Evolutionary conservation across 2,797 vertebrate species (phyloP).

Genomic region (Parauchenoglanis ngamensis): DNA sequence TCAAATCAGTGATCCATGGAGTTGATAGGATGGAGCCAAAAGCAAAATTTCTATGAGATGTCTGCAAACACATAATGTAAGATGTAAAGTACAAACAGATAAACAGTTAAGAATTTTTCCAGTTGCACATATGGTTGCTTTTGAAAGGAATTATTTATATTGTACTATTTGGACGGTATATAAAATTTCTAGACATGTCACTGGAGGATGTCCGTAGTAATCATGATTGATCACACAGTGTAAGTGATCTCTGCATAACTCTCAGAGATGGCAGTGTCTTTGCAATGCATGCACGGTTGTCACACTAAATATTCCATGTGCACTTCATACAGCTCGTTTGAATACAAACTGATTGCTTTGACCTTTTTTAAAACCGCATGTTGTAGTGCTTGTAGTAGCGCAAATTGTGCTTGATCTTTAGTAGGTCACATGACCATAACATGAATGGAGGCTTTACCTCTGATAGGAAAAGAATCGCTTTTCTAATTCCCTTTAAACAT

Average conservation of each 20-base stretch:
- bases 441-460: not conserved
- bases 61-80: not conserved
- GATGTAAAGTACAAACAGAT: not conserved
- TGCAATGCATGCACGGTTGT: not conserved
- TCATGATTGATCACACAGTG: not conserved
- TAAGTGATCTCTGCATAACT: not conserved
- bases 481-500: not conserved
- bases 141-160: not conserved
- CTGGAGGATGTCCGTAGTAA: not conserved
- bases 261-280: not conserved
- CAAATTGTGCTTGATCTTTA: not conserved
- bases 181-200: not conserved
- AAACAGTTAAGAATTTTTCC: not conserved
- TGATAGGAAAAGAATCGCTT: not conserved
- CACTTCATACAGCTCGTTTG: not conserved
- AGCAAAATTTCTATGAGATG: not conserved
- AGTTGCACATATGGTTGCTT: not conserved
- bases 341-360: no score
- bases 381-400: no score
- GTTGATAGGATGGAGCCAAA: not conserved
- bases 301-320: not conserved
- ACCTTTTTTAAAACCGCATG: no score
- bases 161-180: not conserved
- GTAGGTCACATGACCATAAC: no score
- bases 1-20: not conserved